Conservation (phyloP, 2,888 invertebrate species). For the Pegoplata infirma region DNA sequence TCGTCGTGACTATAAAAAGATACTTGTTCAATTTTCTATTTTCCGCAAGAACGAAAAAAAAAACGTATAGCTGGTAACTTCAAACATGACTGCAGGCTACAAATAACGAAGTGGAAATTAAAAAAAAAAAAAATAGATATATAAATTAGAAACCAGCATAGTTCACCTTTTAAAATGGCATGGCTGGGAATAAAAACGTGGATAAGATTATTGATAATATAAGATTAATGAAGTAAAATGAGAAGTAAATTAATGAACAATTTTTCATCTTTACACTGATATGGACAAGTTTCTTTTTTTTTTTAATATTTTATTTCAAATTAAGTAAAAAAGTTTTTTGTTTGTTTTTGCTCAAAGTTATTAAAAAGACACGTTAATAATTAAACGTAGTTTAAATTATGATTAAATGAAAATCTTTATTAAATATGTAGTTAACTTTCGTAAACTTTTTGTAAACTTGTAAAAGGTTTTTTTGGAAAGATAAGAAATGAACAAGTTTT, state of each 20-base stretch:
- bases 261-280: constrained; percentile 2
- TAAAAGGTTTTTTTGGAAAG: too few relatives aligned
- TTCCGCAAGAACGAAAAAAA: not conserved
- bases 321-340: not conserved
- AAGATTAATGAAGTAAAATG: constrained; percentile 55
- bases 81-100: constrained; percentile 21
- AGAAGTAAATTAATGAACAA: constrained; percentile 48
- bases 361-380: not conserved
- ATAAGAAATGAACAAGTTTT: too few relatives aligned
- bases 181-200: not conserved
- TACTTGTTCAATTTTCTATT: constrained; percentile 2
- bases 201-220: constrained; percentile 42
- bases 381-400: constrained; percentile 8
- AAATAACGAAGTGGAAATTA: not conserved
- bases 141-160: not conserved
- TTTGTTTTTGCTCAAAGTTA: not conserved
- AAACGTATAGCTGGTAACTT: not conserved
- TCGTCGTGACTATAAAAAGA: constrained; percentile 1
- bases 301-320: constrained; percentile 10
- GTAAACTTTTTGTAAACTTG: too few relatives aligned
- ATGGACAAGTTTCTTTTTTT: too few relatives aligned
- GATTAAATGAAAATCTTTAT: constrained; percentile 1
- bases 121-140: too few relatives aligned
- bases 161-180: not conserved
- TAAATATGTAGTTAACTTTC: not conserved